Evolutionary conservation across 2,888 invertebrate genomes (phyloP), one percentile per base, ranked within the genome.

Genomic region (Saturnia pavonia): DNA sequence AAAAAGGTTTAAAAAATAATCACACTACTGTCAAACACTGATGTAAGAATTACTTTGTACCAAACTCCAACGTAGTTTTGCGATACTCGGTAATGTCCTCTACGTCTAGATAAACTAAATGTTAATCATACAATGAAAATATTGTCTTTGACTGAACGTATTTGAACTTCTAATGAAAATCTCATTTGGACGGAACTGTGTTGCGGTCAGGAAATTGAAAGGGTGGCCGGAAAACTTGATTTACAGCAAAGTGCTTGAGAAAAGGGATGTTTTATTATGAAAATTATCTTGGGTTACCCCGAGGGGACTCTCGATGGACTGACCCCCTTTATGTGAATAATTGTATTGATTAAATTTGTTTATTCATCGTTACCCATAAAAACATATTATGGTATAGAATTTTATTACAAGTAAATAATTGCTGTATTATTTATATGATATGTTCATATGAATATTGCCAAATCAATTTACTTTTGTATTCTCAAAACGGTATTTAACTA

Each of bases 181-280:
- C 85, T 88, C 86, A 81, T 88, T 87, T 85, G 81, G 83, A 80
- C 85, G 83, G 85, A 84, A 84, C 88, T 85, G 84, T 82, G 87
- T 88, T 88, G 90, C 85, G 89, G 90, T 88, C 90, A 90, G 91
- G 90, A 91, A 91, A 91, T 90, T 88, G 90, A 89, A 89, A 89
- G 88, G 88, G 86, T 85, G 86, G 83, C 81, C 87, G 88, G 89
- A 87, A 89, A 90, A 90, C 89, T 88, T 89, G 90, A 90, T 90
- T 90, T 90, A 91, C 88, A 89, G 85, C 87, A 85, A 89, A 87
- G 86, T 88, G 85, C 84, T 86, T 83, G 82, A 87, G 88, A 88
- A 89, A 89, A 89, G 90, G 91, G 90, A 88, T 90, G 88, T 88
- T 90, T 89, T 90, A 90, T 88, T 89, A 88, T 89, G 87, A 90